Evolutionary conservation across 64 coral and sea anemone genomes (phyloP).

Genomic region (Catalaphyllia jardinei): DNA sequence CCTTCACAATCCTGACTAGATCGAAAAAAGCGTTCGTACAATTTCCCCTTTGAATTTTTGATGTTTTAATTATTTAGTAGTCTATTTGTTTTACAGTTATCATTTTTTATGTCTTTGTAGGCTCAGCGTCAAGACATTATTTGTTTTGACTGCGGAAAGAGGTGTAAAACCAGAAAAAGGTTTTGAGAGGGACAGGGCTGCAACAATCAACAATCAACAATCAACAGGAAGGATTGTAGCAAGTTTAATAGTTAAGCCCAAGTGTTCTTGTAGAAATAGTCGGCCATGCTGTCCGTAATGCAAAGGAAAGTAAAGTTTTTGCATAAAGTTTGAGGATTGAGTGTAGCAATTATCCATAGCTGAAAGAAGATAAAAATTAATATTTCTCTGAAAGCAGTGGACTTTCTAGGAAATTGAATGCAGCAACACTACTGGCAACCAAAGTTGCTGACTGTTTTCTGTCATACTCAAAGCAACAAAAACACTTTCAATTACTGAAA

Average conservation of each 20-base stretch:
- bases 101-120: neutral
- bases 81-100: no score
- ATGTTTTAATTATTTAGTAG: no score
- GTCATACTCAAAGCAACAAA: neutral
- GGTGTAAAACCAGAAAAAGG: conserved; percentile 36
- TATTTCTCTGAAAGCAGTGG: conserved; percentile 38
- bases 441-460: conserved; percentile 9
- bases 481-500: conserved; percentile 23
- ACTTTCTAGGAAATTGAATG: neutral
- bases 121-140: conserved; percentile 38
- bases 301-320: conserved; percentile 24
- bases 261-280: conserved; percentile 29
- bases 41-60: no score
- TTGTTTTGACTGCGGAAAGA: conserved; percentile 59
- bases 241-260: conserved; percentile 17
- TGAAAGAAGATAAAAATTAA: conserved; percentile 39
- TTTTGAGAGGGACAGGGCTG: conserved; percentile 48
- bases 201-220: conserved; percentile 44
- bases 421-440: neutral
- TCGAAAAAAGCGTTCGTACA: no score
- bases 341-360: conserved; percentile 20
- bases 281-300: conserved; percentile 2
- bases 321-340: conserved; percentile 37
- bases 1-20: no score
- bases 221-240: conserved; percentile 20